These are phyloP conservation scores for Scaptomyza flava DNA, from an alignment of 2,888 invertebrate genomes.

Conservation along the genomic window DNA sequence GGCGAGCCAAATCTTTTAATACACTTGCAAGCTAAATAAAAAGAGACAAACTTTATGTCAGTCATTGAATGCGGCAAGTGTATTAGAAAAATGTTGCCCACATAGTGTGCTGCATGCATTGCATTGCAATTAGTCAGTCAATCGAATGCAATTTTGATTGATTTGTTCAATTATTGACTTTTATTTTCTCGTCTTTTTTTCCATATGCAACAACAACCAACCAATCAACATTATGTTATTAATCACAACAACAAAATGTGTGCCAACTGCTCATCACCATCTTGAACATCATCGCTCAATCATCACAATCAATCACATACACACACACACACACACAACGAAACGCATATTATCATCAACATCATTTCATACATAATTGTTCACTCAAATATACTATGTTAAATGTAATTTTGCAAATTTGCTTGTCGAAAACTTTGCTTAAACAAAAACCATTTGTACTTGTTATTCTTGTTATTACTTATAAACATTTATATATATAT, in stretches of 20 bases:
- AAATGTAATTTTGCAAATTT: constrained; percentile 43
- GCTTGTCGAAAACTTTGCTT: constrained; percentile 40
- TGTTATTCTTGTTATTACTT: constrained; percentile 18
- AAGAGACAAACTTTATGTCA: neutral
- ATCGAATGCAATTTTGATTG: constrained; percentile 20
- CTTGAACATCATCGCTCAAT: constrained; percentile 29
- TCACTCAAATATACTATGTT: constrained; percentile 30
- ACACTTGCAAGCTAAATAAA: constrained; percentile 9
- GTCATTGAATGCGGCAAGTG: constrained; percentile 12
- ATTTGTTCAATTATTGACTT: constrained; percentile 32
- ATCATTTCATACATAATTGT: constrained; percentile 11
- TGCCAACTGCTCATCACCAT: constrained; percentile 36
- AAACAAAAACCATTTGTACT: constrained; percentile 21
- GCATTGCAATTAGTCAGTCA: constrained; percentile 35
- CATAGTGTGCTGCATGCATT: constrained; percentile 37
- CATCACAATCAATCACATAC: constrained; percentile 15
- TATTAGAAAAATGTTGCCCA: constrained; percentile 5
- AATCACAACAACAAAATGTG: constrained; percentile 27
- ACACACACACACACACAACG: constrained; percentile 8
- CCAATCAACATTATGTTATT: constrained; percentile 22
- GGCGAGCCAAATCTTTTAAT: constrained; percentile 3
- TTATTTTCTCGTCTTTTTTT: constrained; percentile 46
- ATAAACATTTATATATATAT: constrained; percentile 16
- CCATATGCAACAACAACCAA: constrained; percentile 45
- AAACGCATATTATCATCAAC: neutral